These are phyloP conservation scores for Cremastobaeus sp. DNA, from an alignment of 2,888 invertebrate genomes.

Conservation along the genomic window DNA sequence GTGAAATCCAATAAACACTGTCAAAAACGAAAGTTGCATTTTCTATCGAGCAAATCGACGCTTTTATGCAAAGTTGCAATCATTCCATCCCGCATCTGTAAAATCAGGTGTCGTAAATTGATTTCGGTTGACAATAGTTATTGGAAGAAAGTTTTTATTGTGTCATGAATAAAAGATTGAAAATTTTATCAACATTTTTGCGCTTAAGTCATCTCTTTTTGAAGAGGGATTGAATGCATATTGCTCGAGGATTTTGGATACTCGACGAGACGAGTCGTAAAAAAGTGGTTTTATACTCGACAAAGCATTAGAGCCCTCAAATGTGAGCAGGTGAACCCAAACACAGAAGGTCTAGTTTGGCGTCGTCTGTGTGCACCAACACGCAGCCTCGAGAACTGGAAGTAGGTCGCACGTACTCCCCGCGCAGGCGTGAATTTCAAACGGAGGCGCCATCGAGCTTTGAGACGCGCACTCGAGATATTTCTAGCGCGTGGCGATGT, in stretches of 20 bases:
- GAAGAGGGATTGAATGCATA: slow-evolving; percentile 37
- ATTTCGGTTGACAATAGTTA: too few species aligned
- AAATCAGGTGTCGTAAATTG: too few species aligned
- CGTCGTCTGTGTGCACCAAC: slow-evolving; percentile 26
- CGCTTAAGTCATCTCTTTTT: slow-evolving; percentile 20
- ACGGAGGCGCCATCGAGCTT: slow-evolving; percentile 49
- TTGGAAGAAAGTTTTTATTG: too few species aligned
- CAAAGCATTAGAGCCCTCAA: slow-evolving; percentile 59
- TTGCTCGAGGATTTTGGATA: slow-evolving; percentile 34
- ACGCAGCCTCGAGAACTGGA: slow-evolving; percentile 5
- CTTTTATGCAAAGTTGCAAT: too few species aligned
- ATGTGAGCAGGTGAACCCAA: slow-evolving; percentile 53
- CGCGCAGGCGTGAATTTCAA: slow-evolving; percentile 48
- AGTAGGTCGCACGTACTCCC: slow-evolving; percentile 46
- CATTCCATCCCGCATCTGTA: too few species aligned
- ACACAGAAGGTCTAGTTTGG: slow-evolving; percentile 35
- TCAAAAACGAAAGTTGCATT: slow-evolving; percentile 7
- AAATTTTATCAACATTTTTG: slow-evolving; percentile 19
- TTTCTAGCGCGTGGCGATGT: slow-evolving; percentile 42
- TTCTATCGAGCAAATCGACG: too few species aligned
- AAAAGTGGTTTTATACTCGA: slow-evolving; percentile 50
- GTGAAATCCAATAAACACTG: slow-evolving; percentile 38
- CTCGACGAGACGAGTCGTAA: slow-evolving; percentile 50
- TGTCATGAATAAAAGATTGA: slow-evolving; percentile 19
- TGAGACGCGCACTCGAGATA: slow-evolving; percentile 30